phyloP scores from a whole-genome alignment of 2,797 vertebrate genomes.

The Eleutherodactylus coqui region DNA sequence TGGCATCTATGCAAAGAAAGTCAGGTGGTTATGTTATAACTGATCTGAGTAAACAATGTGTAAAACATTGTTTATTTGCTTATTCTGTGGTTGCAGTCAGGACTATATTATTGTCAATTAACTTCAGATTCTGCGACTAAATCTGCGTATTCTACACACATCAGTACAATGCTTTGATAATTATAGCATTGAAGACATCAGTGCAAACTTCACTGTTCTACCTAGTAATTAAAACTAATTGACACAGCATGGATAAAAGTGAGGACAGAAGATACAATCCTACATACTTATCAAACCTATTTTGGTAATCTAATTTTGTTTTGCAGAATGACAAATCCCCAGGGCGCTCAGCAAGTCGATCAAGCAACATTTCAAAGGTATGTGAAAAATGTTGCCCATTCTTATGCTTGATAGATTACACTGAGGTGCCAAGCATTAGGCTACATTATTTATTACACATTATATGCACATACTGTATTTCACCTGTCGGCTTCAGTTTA shows the following conservation, averaged over 20 bases:
- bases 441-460: slow-evolving; percentile 31
- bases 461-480: slow-evolving; percentile 19
- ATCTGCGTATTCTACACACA: not conserved
- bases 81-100: not conserved
- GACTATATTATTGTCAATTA: not conserved
- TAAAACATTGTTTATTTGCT: not conserved
- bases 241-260: slow-evolving; percentile 56
- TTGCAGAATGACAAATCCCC: slow-evolving; percentile 88
- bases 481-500: slow-evolving; percentile 42
- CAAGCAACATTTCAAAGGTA: slow-evolving; percentile 97
- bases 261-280: slow-evolving; percentile 33
- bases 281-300: slow-evolving; percentile 53
- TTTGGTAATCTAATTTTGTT: slow-evolving; percentile 67
- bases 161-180: slow-evolving; percentile 50
- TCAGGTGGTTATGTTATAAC: too few species aligned
- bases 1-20: too few species aligned
- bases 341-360: slow-evolving; percentile 88
- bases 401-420: slow-evolving; percentile 22
- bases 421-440: slow-evolving; percentile 7
- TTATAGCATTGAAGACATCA: slow-evolving; percentile 50
- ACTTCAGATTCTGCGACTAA: not conserved
- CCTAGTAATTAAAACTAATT: slow-evolving; percentile 58
- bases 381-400: slow-evolving; percentile 65
- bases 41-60: too few species aligned
- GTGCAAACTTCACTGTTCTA: slow-evolving; percentile 20